Evolutionary conservation across 2,888 invertebrate species (phyloP), one percentile per base, ranked within the genome.

Genomic region (Helobdella robusta): DNA sequence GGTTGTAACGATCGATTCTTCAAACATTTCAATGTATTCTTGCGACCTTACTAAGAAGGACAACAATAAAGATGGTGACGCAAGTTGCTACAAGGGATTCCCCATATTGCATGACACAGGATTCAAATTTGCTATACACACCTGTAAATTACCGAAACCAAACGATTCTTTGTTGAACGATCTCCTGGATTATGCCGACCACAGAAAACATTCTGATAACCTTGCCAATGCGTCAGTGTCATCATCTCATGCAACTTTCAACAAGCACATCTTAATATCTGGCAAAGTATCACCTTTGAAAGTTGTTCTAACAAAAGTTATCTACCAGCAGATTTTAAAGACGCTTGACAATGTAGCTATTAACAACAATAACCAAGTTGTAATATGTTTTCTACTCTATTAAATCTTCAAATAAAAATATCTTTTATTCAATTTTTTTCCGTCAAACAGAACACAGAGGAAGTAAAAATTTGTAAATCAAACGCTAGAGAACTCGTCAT

Each of bases 11-110:
- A 40, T 71, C 25, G 67, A 69, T 48, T 58, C 70, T 25, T 40
- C 64, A 15, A 89, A 93, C 78, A 91, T 93, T 84, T 91, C 90
- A 77, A 81, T 93, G 34, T 90, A 86, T 75, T 88, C 91, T 0
- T 78, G 89, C 58, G 86, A 88, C 73, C 84, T 86, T 3, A 81
- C 77, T 65, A 74, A 77, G 54, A 64, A 68, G 36, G 28, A n/a
- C n/a, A 30, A 25, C 32, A n/a, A 4, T 56, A 28, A 25, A 20
- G 20, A 46, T 8, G 20, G 23, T 48, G 48, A 25, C 48, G 4
- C 25, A 48, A 48, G 25, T 48, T 5, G 20, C 6, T 18, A n/a
- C 28, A 34, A 35, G 25, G 56, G 56, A 28, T 56, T 56, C 28
- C 32, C 28, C 23, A 30, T 56, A 5, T 18, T 56, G 28, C 56